A percentile compares a stretch with the other conserved stretches of the same genome.
phyloP scores from a whole-genome alignment of 2,888 invertebrate genomes.

The Leptogaster cylindrica region DNA sequence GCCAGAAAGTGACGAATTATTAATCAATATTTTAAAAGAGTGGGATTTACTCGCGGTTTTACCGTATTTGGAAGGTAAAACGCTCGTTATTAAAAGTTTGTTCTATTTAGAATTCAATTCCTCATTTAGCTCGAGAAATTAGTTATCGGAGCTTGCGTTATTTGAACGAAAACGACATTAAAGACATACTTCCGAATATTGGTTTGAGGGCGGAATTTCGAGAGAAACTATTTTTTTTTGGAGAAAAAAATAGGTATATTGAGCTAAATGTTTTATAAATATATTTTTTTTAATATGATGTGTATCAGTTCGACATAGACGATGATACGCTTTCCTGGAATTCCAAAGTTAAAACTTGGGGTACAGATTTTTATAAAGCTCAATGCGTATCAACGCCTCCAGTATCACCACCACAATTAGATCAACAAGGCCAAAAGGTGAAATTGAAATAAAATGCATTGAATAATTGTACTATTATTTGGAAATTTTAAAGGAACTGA shows the following conservation, averaged over 20 bases:
- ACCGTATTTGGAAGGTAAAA: neutral
- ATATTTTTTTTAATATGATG: neutral
- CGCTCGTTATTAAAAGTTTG: neutral
- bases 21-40: neutral
- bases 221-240: neutral
- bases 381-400: conserved; percentile 2
- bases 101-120: neutral
- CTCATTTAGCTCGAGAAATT: neutral
- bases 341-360: conserved; percentile 13
- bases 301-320: neutral
- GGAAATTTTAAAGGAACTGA: neutral
- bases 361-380: conserved; percentile 4
- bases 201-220: conserved; percentile 9
- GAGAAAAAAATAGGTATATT: neutral
- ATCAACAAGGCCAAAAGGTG: neutral
- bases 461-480: neutral
- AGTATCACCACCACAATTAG: neutral
- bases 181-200: neutral
- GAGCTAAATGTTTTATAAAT: too few species aligned
- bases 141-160: neutral
- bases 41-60: neutral
- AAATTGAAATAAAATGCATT: neutral
- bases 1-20: too few species aligned
- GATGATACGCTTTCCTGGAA: conserved; percentile 3
- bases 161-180: too few species aligned